Percentiles rank a stretch among this genome's conserved stretches.
phyloP scores from a whole-genome alignment of 2,113 vertebrate genomes.

The Morphnarchus princeps region DNA sequence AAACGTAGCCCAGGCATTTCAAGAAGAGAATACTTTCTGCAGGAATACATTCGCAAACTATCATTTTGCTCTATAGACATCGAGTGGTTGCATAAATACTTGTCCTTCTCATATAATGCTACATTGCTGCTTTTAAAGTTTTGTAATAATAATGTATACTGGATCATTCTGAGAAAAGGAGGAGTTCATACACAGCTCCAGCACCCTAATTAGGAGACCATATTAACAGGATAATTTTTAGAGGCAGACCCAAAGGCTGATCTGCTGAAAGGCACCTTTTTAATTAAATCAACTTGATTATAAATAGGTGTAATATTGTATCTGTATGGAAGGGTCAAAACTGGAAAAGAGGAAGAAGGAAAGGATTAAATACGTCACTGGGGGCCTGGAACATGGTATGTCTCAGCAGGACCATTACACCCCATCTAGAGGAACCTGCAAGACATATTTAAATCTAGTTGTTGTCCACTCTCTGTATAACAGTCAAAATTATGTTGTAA shows the following conservation, averaged over 20 bases:
- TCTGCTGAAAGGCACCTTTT: background rate
- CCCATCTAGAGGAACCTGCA: background rate
- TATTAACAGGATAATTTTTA: background rate
- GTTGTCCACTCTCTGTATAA: background rate
- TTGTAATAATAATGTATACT: background rate
- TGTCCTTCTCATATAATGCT: background rate
- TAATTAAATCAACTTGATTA: background rate
- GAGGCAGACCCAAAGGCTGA: background rate
- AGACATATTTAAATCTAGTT: background rate
- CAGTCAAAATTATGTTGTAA: background rate
- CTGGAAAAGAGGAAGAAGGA: background rate
- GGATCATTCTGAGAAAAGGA: background rate
- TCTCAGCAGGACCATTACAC: background rate
- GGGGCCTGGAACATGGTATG: background rate
- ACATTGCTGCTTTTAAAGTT: background rate
- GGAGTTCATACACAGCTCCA: background rate
- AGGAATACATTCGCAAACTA: background rate
- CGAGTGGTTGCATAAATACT: background rate
- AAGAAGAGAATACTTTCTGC: background rate
- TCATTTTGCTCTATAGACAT: background rate
- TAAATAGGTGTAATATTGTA: background rate
- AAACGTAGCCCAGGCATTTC: background rate
- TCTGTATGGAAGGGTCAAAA: background rate
- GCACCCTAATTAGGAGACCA: background rate
- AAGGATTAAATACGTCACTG: background rate